Evolutionary conservation across 2,797 vertebrate genomes (phyloP).

Genomic region (Siniperca undulata): DNA sequence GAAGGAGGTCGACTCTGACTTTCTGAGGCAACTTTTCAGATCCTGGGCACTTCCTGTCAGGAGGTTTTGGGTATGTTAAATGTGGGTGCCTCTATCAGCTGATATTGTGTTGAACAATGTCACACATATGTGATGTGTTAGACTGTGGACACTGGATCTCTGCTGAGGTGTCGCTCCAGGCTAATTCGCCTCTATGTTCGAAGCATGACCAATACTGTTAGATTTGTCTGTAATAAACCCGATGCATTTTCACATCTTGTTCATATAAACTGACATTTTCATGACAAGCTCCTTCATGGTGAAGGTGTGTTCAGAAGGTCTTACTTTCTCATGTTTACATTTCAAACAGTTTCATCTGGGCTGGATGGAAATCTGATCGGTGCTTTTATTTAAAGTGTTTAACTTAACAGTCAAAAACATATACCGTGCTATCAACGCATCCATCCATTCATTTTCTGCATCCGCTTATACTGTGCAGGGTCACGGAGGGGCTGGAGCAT

Average conservation of each 20-base stretch:
- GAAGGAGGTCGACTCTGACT: conserved; percentile 45
- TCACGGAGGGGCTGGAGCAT: background rate
- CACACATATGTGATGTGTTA: conserved; percentile 59
- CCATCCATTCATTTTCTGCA: background rate
- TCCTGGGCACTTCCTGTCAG: conserved; percentile 20
- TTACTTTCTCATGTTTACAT: conserved; percentile 12
- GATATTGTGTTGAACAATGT: conserved; percentile 45
- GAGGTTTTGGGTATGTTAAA: background rate
- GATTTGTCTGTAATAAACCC: conserved; percentile 34
- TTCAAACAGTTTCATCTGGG: conserved; percentile 32
- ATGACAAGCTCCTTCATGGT: background rate
- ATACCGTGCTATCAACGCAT: background rate
- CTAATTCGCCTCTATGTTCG: background rate
- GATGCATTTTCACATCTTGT: conserved; percentile 45
- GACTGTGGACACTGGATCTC: conserved; percentile 36
- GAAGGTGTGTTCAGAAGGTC: background rate
- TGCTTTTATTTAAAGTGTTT: background rate
- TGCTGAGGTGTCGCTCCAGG: conserved; percentile 47
- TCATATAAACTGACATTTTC: conserved; percentile 38
- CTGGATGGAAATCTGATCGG: conserved; percentile 3
- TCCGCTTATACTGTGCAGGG: background rate
- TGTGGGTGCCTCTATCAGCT: background rate
- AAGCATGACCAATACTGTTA: conserved; percentile 34
- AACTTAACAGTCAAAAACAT: background rate
- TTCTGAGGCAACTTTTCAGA: conserved; percentile 50